Evolutionary conservation across 1,140 invertebrate species (phyloP), one percentile per base, ranked within the genome.

Genomic region (Eufriesea mexicana): DNA sequence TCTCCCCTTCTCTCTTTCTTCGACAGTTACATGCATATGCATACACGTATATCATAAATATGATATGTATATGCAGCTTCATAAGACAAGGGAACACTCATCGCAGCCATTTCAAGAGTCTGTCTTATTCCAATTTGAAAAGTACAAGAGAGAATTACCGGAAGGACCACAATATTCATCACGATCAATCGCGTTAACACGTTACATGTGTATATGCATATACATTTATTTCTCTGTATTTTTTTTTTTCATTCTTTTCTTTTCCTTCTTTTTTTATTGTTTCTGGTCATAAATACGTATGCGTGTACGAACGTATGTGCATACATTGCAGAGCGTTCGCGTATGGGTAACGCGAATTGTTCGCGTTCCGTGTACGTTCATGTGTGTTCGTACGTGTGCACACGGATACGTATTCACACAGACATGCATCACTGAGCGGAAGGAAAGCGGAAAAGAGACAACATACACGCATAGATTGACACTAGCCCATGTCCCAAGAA

Each of bases 401-500:
- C 9, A 8, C 28, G 66, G 18, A 47, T 86, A 62, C 64, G 73
- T 78, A 73, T 57, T n/a, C 59, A 45, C 49, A 59, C 61, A 25
- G 55, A 85, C 84, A 68, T 57, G 61, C 71, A 72, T 75, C 47
- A 80, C 78, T 23, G 42, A 55, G 59, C 47, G 61, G 54, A 55
- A 67, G 72, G 54, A 74, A 88, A 83, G 66, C 79, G 74, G 62
- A 45, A 73, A 76, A 81, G 45, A 77, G 68, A 89, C 72, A 81
- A 83, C 35, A 79, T 54, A 76, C 73, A 57, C 18, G 85, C 67
- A 47, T 74, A 86, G 70, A 77, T 74, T n/a, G 68, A 83, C 84
- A 81, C 59, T 72, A 78, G 86, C 80, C 61, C 81, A 87, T 84
- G 79, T 86, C 85, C 83, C 75, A 72, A 90, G 79, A 83, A 88